These are phyloP conservation scores for Neodiprion lecontei DNA, from an alignment of 1,140 invertebrate genomes.

Conservation along the genomic window DNA sequence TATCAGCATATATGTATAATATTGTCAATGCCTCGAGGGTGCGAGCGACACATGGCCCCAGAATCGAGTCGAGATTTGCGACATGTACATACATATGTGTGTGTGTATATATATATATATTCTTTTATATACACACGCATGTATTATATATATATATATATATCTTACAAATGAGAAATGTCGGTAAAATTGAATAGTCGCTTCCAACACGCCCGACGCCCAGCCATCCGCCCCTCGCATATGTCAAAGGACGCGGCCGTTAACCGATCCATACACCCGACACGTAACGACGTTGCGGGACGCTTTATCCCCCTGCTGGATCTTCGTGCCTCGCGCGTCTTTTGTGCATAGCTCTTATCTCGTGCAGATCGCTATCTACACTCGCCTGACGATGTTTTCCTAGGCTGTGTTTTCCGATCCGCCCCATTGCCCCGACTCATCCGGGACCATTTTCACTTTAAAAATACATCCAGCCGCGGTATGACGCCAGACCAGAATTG, in stretches of 20 bases:
- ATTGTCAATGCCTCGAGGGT: background rate
- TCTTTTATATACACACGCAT: background rate
- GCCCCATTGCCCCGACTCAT: slow-evolving; percentile 31
- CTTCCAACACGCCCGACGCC: background rate
- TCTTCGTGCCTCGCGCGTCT: slow-evolving; percentile 29
- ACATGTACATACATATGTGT: background rate
- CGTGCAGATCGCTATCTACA: slow-evolving; percentile 36
- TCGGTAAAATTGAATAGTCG: slow-evolving; percentile 18
- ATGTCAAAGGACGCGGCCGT: slow-evolving; percentile 28
- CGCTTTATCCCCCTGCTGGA: slow-evolving; percentile 14
- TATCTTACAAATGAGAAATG: background rate
- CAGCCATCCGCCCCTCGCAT: slow-evolving; percentile 29
- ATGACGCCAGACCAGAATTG: background rate
- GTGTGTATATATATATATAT: too few relatives aligned
- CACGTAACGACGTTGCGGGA: slow-evolving; percentile 38
- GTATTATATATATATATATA: too few relatives aligned
- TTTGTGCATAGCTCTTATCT: slow-evolving; percentile 43
- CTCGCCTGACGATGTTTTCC: slow-evolving; percentile 22
- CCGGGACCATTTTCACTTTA: slow-evolving; percentile 17
- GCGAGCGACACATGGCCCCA: slow-evolving; percentile 42
- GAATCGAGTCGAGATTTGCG: slow-evolving; percentile 14
- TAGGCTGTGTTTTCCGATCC: slow-evolving; percentile 27
- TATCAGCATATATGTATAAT: background rate
- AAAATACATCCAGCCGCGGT: background rate
- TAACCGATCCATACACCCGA: slow-evolving; percentile 26